These are phyloP conservation scores for Notospermus geniculatus DNA, from an alignment of 1,140 invertebrate species.

Conservation along the genomic window DNA sequence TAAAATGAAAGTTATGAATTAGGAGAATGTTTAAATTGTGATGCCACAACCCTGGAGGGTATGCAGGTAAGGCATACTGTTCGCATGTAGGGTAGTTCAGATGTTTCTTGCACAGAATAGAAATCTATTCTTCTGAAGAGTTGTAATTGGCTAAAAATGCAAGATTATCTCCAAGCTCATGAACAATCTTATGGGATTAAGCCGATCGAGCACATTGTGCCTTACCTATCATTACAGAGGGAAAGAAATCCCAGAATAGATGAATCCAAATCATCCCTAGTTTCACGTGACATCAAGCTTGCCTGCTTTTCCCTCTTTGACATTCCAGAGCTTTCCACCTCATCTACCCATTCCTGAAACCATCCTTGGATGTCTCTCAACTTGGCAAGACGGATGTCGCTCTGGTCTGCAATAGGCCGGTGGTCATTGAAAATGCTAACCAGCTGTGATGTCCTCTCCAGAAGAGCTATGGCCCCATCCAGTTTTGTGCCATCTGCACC, in stretches of 20 bases:
- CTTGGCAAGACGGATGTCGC: not conserved
- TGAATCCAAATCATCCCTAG: too few relatives aligned
- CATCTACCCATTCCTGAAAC: not conserved
- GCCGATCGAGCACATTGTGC: not conserved
- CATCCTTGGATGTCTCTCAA: not conserved
- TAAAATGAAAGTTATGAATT: too few relatives aligned
- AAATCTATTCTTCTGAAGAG: not conserved
- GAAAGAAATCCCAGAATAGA: not conserved
- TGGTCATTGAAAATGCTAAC: not conserved
- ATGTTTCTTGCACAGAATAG: not conserved
- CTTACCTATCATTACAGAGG: not conserved
- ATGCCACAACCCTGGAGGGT: too few relatives aligned
- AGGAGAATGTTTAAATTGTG: too few relatives aligned
- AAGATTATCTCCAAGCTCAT: not conserved
- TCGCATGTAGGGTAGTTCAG: not conserved
- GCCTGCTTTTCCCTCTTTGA: not conserved
- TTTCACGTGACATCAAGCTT: not conserved
- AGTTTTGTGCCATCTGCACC: too few relatives aligned
- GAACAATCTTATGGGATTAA: not conserved
- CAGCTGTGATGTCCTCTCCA: not conserved
- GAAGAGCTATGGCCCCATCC: too few relatives aligned
- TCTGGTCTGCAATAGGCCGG: not conserved
- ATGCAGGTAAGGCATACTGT: too few relatives aligned
- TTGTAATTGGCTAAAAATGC: not conserved
- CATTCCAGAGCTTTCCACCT: not conserved